Base-by-base conservation (phyloP, 1,140 invertebrate species). In the Macrocentrus cingulum region DNA sequence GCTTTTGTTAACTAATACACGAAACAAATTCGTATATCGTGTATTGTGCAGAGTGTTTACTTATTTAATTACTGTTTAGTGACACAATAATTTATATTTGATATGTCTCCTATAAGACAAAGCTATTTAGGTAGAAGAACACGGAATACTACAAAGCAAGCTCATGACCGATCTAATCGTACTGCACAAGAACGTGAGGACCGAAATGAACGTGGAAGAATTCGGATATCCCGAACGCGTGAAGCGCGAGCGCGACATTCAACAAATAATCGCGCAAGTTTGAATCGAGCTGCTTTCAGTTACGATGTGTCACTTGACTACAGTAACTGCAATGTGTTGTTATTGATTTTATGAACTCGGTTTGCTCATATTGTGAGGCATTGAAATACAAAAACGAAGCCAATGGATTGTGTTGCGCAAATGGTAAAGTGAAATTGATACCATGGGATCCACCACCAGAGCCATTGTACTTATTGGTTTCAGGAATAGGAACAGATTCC, bases 341-440 rank as follows among this genome's bases (percentile, higher is more conserved):
- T 60, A 71, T 71, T 66, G 61, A 64, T 9, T 56, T 57, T 62
- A 74, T 74, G 67, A 50, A 61, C 52, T 61, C 64, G 25, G 60
- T 76, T 59, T 76, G 66, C 57, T 22, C 60, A 61, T 55, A 73
- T 68, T 78, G 70, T 64, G 67, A 70, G 52, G 66, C 68, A 59
- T 71, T 74, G 19, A 77, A 77, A 71, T 77, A 69, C 58, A 70
- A 59, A 52, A 62, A 66, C 55, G 70, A 80, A 74, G 59, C 70
- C 19, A 56, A 57, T 63, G 70, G 71, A 67, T 69, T 78, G 59
- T 79, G 71, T 68, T 76, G 74, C 59, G 63, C 71, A 55, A 67
- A 60, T 65, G 68, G 70, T 3, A 74, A 70, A 67, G 61, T 74
- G 7, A 67, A 69, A 69, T 65, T 75, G 46, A 63, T 64, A 63